Base-by-base conservation (phyloP, 2,797 vertebrate genomes). In the Odontamblyopus rebecca region DNA sequence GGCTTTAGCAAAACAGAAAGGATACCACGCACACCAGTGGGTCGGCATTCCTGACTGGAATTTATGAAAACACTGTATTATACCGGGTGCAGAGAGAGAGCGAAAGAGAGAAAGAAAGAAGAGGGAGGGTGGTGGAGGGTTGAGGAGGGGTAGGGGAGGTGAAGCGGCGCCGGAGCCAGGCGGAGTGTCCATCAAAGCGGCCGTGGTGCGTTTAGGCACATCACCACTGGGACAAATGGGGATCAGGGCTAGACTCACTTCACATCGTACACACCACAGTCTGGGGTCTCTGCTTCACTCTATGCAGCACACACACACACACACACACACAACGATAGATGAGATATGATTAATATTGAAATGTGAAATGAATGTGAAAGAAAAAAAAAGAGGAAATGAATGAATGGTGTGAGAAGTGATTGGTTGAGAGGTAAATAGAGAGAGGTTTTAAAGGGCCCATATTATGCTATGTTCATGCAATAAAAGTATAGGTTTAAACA, bases 31-130 rank as follows among this genome's bases (percentile, higher is more conserved):
- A 82, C 73, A 85, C 82, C 82, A 68, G 78, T 80, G 86, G 78
- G 74, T 85, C 57, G 63, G 68, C 71, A 87, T 89, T 86, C 86
- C 90, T 88, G 86, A 89, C 87, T 82, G 80, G 88, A 92, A 90
- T 90, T 87, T 88, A 77, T 89, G 87, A 92, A 41, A 41, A 89
- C 90, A 87, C 84, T 82, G 89, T 85, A 89, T 93, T 92, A 89
- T 91, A 88, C 87, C 62, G 85, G 82, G 87, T 66, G 84, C 77
- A 85, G 81, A 57, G 54, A 11, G 8, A 26, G n/a, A 9, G 3
- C 26, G 54, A 56, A 84, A 82, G n/a, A 56, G 81, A 30, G 60
- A 8, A 16, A 32, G 59, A 15, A 5, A 18, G 59, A 16, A 4
- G 4, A 26, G 56, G 26, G 86, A 82, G 82, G 78, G 82, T 73